Evolutionary conservation across 2,797 vertebrate species (phyloP), one percentile per base, ranked within the genome.

Genomic region (Lagorchestes hirsutus): DNA sequence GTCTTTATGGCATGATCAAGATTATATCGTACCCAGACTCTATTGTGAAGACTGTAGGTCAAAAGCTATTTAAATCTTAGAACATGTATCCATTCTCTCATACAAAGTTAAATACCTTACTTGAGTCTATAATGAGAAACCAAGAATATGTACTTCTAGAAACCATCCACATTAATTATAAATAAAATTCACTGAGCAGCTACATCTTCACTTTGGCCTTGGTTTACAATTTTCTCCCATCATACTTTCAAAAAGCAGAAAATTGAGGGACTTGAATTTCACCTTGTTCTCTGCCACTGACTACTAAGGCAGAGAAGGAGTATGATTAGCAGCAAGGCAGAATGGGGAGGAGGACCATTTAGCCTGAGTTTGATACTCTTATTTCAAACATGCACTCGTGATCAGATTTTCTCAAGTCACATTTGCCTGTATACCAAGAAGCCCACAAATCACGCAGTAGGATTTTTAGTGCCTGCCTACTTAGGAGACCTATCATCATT

Each of bases 401-500:
- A 93, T 24, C 87, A 62, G 93, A 29, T 92, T 91, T 94, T 96
- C 93, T 40, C 46, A 92, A 92, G 67, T 90, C n/a, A 93, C 56
- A 91, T 82, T 92, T 59, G 56, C 93, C 5, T 92, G 3, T 56
- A 50, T 91, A 96, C 40, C 92, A 90, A 90, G 95, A 96, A 95
- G 28, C 13, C n/a, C 12, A 95, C 94, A 95, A 94, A 96, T 96
- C 90, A 94, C 40, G 62, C 54, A 95, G 55, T 28, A 94, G 96
- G 67, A 28, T 93, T 91, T 67, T 96, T 93, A 62, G 55, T 92
- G 92, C 93, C 67, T 92, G 31, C 40, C 93, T 96, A 31, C 55
- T 96, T 95, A 92, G 28, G 56, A 97, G 46, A 91, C 1, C 28
- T 91, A 46, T 91, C 94, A 95, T 96, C 95, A 96, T 55, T 98